Evolutionary conservation across 2,797 vertebrate species (phyloP).

Genomic region (Chrysocyon brachyurus): DNA sequence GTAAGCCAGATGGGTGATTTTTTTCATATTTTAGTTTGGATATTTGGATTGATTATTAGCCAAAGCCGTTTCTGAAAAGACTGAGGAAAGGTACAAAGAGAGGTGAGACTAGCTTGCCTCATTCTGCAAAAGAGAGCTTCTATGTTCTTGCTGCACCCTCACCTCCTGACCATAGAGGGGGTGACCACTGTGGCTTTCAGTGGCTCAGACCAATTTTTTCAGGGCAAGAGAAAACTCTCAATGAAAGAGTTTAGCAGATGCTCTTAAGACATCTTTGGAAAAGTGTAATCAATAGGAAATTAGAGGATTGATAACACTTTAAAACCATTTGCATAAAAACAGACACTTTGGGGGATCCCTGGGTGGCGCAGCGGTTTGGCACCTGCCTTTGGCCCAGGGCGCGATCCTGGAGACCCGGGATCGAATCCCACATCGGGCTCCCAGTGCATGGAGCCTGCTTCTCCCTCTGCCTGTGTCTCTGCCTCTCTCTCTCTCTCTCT

Average conservation of each 20-base stretch:
- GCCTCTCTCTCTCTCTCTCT: no score
- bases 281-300: background rate
- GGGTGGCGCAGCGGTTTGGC: no score
- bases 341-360: background rate
- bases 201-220: background rate
- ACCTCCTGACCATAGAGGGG: background rate
- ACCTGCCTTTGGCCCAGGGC: no score
- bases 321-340: background rate
- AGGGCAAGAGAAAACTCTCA: background rate
- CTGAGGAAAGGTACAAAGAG: background rate
- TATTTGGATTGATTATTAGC: slow-evolving; percentile 70
- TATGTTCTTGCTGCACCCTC: rapidly evolving
- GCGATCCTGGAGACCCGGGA: no score
- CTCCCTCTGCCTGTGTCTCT: no score
- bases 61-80: background rate
- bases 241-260: background rate
- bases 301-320: background rate
- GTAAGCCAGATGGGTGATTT: background rate
- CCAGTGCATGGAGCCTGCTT: no score
- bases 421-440: no score
- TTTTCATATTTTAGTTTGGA: slow-evolving; percentile 26
- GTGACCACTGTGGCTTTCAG: background rate
- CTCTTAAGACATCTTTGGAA: background rate
- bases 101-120: background rate
- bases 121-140: background rate